Conservation (phyloP, 1,140 invertebrate species). For the Carposina sasakii region DNA sequence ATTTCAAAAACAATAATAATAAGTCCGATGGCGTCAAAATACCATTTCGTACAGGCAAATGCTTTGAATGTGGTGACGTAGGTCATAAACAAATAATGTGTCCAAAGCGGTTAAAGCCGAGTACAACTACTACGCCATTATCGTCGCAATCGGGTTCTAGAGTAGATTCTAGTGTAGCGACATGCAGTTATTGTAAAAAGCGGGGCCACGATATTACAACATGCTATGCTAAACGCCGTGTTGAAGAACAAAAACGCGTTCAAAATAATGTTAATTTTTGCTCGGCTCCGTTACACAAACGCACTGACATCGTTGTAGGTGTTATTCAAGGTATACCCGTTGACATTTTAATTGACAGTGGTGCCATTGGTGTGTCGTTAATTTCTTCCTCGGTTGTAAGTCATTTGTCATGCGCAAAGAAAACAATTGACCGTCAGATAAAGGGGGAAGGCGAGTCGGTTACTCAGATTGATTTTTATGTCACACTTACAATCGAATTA, state of each 20-base stretch:
- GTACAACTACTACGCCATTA: neutral
- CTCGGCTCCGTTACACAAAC: neutral
- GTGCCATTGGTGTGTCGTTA: slow-evolving; percentile 4
- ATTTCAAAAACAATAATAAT: neutral
- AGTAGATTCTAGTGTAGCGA: no score
- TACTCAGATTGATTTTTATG: neutral
- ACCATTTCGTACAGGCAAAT: neutral
- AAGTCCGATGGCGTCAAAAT: neutral
- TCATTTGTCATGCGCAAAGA: neutral
- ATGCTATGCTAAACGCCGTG: slow-evolving; percentile 7
- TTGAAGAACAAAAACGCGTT: slow-evolving; percentile 5
- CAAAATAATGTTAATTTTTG: slow-evolving; percentile 8
- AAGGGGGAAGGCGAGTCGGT: neutral
- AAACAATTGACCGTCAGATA: neutral
- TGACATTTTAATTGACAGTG: slow-evolving; percentile 11
- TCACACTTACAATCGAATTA: slow-evolving; percentile 7
- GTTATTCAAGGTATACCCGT: slow-evolving; percentile 6
- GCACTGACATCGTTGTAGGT: neutral
- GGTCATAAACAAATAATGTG: neutral
- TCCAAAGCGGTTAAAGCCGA: slow-evolving; percentile 1
- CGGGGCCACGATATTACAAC: neutral
- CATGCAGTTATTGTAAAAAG: slow-evolving; percentile 10
- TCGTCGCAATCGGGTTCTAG: no score
- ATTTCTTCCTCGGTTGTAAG: neutral
- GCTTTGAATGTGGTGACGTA: neutral